A percentile compares a stretch with the other conserved stretches of the same genome.
phyloP scores from a whole-genome alignment of 2,797 vertebrate genomes.

The Oryzias sinensis region DNA sequence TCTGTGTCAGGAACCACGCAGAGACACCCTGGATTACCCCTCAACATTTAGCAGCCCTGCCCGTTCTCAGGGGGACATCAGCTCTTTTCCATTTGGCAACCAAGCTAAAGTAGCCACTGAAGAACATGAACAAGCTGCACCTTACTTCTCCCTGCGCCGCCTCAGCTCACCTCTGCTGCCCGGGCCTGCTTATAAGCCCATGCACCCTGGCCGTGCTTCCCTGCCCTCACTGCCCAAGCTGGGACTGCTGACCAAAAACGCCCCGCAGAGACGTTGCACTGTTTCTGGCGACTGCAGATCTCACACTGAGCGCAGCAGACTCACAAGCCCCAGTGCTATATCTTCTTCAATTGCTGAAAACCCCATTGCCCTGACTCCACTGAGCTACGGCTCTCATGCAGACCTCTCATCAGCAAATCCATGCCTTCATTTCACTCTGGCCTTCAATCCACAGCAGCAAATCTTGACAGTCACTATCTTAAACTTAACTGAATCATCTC shows the following conservation, averaged over 20 bases:
- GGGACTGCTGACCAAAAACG: slow-evolving; percentile 62
- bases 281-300: slow-evolving; percentile 55
- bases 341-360: slow-evolving; percentile 48
- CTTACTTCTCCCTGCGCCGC: slow-evolving; percentile 65
- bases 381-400: slow-evolving; percentile 59
- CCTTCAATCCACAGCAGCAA: slow-evolving; percentile 68
- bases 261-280: slow-evolving; percentile 70
- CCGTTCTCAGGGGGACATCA: slow-evolving; percentile 50
- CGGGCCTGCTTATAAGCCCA: slow-evolving; percentile 51
- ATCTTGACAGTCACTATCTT: slow-evolving; percentile 69
- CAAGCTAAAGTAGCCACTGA: slow-evolving; percentile 29
- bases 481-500: slow-evolving; percentile 57
- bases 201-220: slow-evolving; percentile 59
- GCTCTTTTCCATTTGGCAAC: slow-evolving; percentile 18
- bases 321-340: slow-evolving; percentile 34
- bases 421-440: slow-evolving; percentile 75
- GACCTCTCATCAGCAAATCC: slow-evolving; percentile 47
- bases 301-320: slow-evolving; percentile 59
- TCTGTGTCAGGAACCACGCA: slow-evolving; percentile 65
- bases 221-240: slow-evolving; percentile 68
- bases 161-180: slow-evolving; percentile 57
- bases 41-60: slow-evolving; percentile 57
- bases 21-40: slow-evolving; percentile 62
- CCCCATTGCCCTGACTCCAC: slow-evolving; percentile 53
- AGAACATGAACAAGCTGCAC: slow-evolving; percentile 44